Evolutionary conservation across 2,888 invertebrate genomes (phyloP).

Genomic region (Ectemnius lituratus): DNA sequence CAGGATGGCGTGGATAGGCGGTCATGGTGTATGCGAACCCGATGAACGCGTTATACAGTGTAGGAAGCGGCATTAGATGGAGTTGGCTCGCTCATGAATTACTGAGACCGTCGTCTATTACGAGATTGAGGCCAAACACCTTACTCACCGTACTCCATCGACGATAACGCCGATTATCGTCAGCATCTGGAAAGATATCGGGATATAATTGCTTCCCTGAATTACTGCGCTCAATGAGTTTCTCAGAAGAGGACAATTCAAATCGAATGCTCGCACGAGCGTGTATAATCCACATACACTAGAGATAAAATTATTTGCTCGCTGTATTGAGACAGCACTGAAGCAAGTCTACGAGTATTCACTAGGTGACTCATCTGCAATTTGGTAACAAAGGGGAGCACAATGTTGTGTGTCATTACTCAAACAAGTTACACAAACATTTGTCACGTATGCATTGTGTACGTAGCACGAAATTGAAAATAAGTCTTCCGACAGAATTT

Average conservation of each 20-base stretch:
- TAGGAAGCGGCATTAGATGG: conserved; percentile 52
- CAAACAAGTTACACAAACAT: neutral
- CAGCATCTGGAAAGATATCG: conserved; percentile 34
- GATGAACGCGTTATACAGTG: conserved; percentile 40
- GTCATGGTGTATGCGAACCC: conserved; percentile 20
- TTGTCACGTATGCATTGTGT: neutral
- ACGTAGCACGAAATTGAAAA: neutral
- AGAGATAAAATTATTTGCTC: conserved; percentile 43
- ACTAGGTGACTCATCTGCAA: no score
- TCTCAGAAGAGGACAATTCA: conserved; percentile 14
- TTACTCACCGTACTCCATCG: conserved; percentile 36
- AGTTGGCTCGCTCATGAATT: conserved; percentile 57
- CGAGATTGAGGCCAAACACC: conserved; percentile 62
- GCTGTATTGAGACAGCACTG: neutral
- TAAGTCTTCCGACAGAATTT: neutral
- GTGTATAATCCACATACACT: neutral
- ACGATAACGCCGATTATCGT: conserved; percentile 45
- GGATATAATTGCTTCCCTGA: conserved; percentile 11
- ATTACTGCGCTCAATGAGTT: conserved; percentile 11
- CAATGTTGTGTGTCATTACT: neutral
- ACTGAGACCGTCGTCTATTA: conserved; percentile 61
- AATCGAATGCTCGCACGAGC: neutral
- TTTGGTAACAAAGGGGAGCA: no score
- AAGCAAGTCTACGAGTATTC: no score
- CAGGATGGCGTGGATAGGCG: no score